Conservation (phyloP, 92 coral and sea anemone species). For the Parazoanthus swiftii region DNA sequence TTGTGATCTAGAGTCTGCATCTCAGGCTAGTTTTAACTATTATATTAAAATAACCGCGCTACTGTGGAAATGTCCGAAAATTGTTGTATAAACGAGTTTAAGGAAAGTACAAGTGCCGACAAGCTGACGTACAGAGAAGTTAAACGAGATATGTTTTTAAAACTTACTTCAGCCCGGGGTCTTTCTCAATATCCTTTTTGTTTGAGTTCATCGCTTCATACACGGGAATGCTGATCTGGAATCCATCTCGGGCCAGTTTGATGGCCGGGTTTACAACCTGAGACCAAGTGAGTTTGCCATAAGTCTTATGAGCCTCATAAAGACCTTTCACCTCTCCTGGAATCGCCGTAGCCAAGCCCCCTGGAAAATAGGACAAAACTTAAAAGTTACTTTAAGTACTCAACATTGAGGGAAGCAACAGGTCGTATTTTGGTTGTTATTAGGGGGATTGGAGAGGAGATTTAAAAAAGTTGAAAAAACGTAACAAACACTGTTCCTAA, state of each 20-base stretch:
- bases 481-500: no score
- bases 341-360: slow-evolving; percentile 69
- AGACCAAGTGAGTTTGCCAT: slow-evolving; percentile 67
- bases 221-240: slow-evolving; percentile 54
- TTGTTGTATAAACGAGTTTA: no score
- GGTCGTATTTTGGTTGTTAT: no score
- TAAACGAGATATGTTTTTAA: neutral
- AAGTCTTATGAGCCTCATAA: slow-evolving; percentile 54
- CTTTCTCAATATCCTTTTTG: slow-evolving; percentile 19
- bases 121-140: no score
- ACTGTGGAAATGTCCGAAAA: no score
- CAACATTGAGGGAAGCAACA: no score
- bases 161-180: slow-evolving; percentile 60
- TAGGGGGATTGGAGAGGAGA: no score
- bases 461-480: no score
- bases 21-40: no score
- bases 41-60: no score
- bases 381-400: neutral
- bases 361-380: slow-evolving; percentile 32
- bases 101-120: no score
- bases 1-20: no score
- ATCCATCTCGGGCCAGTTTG: slow-evolving; percentile 66
- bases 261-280: slow-evolving; percentile 70
- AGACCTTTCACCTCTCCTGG: slow-evolving; percentile 84
- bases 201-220: slow-evolving; percentile 43